These are phyloP conservation scores for Balaeniceps rex DNA, from an alignment of 2,113 vertebrate species.

Conservation along the genomic window DNA sequence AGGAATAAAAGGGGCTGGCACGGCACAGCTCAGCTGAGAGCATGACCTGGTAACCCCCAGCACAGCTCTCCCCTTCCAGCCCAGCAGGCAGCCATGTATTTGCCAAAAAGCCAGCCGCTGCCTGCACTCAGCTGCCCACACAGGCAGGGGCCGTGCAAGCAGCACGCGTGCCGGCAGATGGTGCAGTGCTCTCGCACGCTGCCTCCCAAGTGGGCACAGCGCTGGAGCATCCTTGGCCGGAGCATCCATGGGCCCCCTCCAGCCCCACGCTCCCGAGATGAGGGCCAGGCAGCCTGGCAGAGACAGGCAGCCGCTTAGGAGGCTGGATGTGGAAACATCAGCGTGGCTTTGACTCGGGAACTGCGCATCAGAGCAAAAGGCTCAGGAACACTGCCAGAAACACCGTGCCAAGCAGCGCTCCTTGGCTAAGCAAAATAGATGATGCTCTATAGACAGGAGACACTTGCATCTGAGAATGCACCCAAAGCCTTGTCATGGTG, in stretches of 20 bases:
- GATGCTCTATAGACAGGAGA: neutral
- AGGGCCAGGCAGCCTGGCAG: neutral
- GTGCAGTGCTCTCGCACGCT: neutral
- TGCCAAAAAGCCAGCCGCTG: neutral
- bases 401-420: fast-evolving
- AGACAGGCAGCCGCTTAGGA: neutral
- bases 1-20: neutral
- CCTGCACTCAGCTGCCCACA: neutral
- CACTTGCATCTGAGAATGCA: neutral
- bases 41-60: neutral
- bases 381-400: neutral
- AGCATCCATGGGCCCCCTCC: neutral
- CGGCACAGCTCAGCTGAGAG: neutral
- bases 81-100: neutral
- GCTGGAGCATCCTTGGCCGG: no score
- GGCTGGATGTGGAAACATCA: neutral
- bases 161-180: neutral
- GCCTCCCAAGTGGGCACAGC: neutral
- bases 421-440: neutral
- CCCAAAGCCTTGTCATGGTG: neutral
- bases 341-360: fast-evolving
- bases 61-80: no score
- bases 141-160: neutral
- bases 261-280: fast-evolving
- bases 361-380: neutral